Evolutionary conservation across 37 sponge, comb jelly and placozoan species (phyloP).

Genomic region (Aphrocallistes beatrix): DNA sequence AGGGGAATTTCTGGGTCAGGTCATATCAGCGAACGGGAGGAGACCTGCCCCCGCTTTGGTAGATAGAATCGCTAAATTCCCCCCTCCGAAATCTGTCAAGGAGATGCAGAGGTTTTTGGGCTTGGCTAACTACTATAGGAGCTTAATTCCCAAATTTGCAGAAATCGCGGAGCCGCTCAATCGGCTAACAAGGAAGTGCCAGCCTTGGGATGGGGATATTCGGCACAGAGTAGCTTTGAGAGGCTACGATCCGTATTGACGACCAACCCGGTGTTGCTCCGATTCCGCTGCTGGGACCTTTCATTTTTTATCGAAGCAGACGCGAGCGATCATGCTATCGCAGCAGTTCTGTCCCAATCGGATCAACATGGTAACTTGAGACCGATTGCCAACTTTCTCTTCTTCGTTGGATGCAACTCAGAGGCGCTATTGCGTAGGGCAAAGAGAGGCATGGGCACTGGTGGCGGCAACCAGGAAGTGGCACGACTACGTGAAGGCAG

Average conservation of each 20-base stretch:
- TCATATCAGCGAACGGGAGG: background rate
- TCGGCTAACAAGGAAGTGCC: background rate
- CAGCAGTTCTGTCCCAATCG: background rate
- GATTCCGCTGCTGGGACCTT: background rate
- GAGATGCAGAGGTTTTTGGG: constrained; percentile 1
- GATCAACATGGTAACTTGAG: background rate
- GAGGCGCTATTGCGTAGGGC: background rate
- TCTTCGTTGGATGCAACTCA: background rate
- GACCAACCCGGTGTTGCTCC: background rate
- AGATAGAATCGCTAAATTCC: background rate
- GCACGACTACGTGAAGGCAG: background rate
- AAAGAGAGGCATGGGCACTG: background rate
- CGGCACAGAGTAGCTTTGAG: background rate
- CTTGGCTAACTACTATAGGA: background rate
- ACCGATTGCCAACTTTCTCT: background rate
- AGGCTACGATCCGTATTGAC: background rate
- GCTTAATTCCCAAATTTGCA: background rate
- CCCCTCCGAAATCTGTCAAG: background rate
- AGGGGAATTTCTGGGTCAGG: background rate
- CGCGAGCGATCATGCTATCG: background rate
- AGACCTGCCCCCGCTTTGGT: background rate
- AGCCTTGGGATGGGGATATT: background rate
- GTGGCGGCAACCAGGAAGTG: background rate
- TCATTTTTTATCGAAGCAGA: background rate
- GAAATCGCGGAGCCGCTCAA: background rate